Conservation (phyloP, 2,113 vertebrate species). For the Alosa alosa region DNA sequence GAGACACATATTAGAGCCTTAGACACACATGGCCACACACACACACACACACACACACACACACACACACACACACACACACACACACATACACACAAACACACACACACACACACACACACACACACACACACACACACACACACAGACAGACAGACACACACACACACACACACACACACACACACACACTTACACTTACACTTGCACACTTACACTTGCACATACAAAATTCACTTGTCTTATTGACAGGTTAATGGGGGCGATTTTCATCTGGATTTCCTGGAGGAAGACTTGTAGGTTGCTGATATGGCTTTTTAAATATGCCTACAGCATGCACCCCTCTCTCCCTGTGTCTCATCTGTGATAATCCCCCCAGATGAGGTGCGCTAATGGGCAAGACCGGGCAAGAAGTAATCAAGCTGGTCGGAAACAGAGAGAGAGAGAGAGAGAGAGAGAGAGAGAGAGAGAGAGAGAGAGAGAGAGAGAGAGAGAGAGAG, state of each 20-base stretch:
- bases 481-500: neutral
- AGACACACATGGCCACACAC: neutral
- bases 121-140: neutral
- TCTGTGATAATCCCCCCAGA: no score
- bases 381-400: no score
- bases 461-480: neutral
- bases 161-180: neutral
- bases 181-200: conserved; percentile 1
- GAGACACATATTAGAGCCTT: no score
- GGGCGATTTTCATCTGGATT: neutral
- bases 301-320: neutral
- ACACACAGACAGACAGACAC: no score
- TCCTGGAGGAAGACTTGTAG: neutral
- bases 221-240: neutral
- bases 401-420: no score
- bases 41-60: neutral
- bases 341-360: neutral
- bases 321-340: neutral
- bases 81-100: neutral
- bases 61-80: neutral
- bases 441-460: neutral
- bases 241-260: neutral
- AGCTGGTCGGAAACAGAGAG: neutral
- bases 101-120: neutral
- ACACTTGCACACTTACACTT: neutral